Evolutionary conservation across 2,113 vertebrate genomes (phyloP), one percentile per base, ranked within the genome.

Genomic region (Pseudorasbora parva): DNA sequence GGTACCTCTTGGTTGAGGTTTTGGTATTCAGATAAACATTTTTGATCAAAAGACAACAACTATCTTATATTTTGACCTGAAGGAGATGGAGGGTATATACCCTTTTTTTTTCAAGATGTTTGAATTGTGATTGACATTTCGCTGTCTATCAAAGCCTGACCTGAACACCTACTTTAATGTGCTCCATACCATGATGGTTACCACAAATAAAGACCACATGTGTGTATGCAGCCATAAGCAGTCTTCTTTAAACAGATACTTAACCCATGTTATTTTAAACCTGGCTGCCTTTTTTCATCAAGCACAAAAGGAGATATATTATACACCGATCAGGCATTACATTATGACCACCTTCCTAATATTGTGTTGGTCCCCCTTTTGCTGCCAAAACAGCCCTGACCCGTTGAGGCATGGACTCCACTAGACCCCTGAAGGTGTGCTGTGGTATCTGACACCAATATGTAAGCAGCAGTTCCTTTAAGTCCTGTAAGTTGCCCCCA

Each of bases 81-180:
- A 45, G 45, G 41, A 56, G 37, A 21, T 30, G 62, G 17, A 37
- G 17, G 21, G 27, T 33, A 60, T 27, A 17, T 2, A 30, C 4
- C 12, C n/a, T 78, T 69, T 64, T 78, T 69, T 64, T 23, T 54
- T 37, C 64, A 81, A 84, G 85, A 86, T 85, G 87, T 86, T 93
- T 54, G 2, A 93, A 93, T 93, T 89, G 62, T 93, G 92, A 94
- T 89, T 93, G 94, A 94, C 91, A 81, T 90, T 87, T 91, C 85
- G 64, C 89, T 91, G 94, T 94, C 93, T 92, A 91, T 94, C 93
- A 94, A 93, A 94, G 91, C 89, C 84, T 94, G 93, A 94, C 93
- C 93, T 68, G 87, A 89, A 93, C 92, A 92, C 88, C 82, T 90
- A 90, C 92, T 93, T 94, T 94, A 94, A 94, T 93, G 93, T 94